These are phyloP conservation scores for Eupsittula cactorum DNA, from an alignment of 2,113 vertebrate genomes.

Conservation along the genomic window DNA sequence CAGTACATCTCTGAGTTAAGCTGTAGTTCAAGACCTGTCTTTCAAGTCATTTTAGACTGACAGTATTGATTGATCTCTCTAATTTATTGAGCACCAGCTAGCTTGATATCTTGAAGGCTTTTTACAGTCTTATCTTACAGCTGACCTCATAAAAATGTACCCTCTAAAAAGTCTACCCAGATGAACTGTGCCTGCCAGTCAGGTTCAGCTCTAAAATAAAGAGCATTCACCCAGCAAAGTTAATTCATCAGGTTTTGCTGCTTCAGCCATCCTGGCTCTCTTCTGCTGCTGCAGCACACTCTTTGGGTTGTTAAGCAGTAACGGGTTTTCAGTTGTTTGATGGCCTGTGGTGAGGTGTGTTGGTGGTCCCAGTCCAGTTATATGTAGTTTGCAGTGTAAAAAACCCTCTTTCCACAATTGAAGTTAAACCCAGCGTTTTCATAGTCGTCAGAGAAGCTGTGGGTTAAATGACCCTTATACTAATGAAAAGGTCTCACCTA, in stretches of 20 bases:
- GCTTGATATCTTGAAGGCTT: not conserved
- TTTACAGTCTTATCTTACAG: slow-evolving; percentile 8
- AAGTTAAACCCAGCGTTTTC: not conserved
- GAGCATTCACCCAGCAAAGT: slow-evolving; percentile 34
- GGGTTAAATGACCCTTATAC: not conserved
- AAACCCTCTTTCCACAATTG: not conserved
- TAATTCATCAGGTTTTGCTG: slow-evolving; percentile 25
- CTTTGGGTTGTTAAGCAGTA: not conserved
- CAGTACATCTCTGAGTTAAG: not conserved
- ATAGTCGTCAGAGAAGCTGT: not conserved
- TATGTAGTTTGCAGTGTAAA: not conserved
- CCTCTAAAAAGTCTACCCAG: not conserved
- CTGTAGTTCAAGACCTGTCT: not conserved
- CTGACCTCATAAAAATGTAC: slow-evolving; percentile 26
- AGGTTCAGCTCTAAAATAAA: not conserved
- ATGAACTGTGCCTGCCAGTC: not conserved
- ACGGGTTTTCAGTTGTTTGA: not conserved
- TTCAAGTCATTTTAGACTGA: not conserved
- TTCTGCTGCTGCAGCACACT: slow-evolving; percentile 8
- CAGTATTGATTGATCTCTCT: not conserved
- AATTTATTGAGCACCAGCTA: not conserved
- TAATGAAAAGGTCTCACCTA: not conserved
- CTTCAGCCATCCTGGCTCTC: not conserved
- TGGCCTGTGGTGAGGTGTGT: not conserved
- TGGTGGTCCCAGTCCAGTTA: not conserved